Evolutionary conservation across 2,113 vertebrate species (phyloP).

Genomic region (Nycticryphes semicollaris): DNA sequence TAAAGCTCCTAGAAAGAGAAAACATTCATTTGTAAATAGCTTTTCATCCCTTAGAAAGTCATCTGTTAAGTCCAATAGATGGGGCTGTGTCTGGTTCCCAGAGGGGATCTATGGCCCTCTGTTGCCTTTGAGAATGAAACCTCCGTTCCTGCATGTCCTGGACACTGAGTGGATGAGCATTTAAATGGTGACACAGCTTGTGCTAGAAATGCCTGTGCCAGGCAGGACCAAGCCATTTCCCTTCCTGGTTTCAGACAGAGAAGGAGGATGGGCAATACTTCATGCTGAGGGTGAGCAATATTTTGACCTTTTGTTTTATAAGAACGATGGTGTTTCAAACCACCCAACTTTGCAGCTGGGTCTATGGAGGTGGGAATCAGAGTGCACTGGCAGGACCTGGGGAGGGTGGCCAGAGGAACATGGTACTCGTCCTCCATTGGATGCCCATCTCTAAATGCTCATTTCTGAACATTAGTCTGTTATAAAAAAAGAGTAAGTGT

Average conservation of each 20-base stretch:
- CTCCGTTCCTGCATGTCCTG: neutral
- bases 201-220: neutral
- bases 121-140: neutral
- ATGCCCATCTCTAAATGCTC: neutral
- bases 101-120: neutral
- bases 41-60: neutral
- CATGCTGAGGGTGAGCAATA: neutral
- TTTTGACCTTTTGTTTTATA: neutral
- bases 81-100: neutral
- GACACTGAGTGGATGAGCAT: rapidly evolving
- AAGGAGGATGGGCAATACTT: neutral
- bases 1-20: neutral
- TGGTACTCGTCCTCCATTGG: neutral
- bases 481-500: neutral
- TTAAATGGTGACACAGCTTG: neutral
- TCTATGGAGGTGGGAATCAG: neutral
- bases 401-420: too few relatives aligned
- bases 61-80: neutral
- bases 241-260: neutral
- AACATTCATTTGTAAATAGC: neutral
- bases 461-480: neutral
- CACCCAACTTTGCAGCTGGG: neutral
- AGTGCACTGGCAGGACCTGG: neutral
- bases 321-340: neutral
- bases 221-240: neutral